Evolutionary conservation across 2,113 vertebrate species (phyloP).

Genomic region (Chroicocephalus ridibundus): DNA sequence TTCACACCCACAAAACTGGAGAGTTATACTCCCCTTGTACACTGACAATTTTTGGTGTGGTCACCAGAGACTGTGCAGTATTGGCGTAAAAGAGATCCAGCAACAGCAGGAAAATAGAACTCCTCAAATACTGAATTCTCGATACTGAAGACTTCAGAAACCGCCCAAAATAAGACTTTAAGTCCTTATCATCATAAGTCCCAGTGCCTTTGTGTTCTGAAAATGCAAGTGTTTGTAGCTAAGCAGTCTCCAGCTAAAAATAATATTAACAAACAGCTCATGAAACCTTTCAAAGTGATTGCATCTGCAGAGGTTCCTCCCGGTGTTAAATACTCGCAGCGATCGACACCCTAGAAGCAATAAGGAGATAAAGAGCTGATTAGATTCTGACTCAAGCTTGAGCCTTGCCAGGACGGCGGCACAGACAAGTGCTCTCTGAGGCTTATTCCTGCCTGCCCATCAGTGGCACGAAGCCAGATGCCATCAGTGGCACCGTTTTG

Average conservation of each 20-base stretch:
- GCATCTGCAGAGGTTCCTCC: constrained; percentile 65
- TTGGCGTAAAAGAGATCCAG: neutral
- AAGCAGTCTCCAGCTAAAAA: constrained; percentile 68
- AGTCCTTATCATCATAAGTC: neutral
- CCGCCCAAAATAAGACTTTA: neutral
- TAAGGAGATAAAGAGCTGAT: constrained; percentile 85
- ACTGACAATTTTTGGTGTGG: neutral
- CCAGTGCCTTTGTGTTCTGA: neutral
- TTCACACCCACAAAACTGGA: neutral
- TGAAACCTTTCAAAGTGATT: neutral
- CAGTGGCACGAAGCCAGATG: constrained; percentile 73
- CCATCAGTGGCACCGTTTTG: constrained; percentile 66
- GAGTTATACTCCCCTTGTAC: neutral
- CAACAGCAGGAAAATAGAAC: neutral
- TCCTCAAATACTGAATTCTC: neutral
- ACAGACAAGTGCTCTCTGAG: constrained; percentile 43
- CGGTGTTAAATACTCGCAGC: constrained; percentile 75
- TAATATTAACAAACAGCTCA: constrained; percentile 61
- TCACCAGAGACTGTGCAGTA: too few relatives aligned
- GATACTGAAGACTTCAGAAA: neutral
- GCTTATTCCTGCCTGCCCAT: constrained; percentile 69
- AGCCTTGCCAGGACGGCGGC: constrained; percentile 76
- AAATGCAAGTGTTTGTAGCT: constrained; percentile 32
- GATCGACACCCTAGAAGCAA: constrained; percentile 74
- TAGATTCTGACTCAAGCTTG: constrained; percentile 79